Conservation (phyloP, 2,797 vertebrate genomes). For the Enteromius trimaculatus region DNA sequence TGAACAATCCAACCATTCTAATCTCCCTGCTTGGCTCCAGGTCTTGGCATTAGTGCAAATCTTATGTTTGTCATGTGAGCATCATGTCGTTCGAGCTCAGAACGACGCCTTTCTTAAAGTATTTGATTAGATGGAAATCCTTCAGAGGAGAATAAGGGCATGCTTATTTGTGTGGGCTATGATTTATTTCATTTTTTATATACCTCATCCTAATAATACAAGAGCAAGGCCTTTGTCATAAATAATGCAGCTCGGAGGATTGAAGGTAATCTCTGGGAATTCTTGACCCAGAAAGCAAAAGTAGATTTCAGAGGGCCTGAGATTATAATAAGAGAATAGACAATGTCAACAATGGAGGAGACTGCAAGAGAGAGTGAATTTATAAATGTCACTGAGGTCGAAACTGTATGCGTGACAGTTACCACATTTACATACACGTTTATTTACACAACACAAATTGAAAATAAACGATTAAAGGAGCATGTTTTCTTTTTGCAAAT, state of each 20-base stretch:
- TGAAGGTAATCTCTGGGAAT: constrained; percentile 47
- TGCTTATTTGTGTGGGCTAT: constrained; percentile 10
- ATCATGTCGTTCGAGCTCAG: not conserved
- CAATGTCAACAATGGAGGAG: not conserved
- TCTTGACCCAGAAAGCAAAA: constrained; percentile 53
- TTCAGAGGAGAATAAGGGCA: constrained; percentile 11
- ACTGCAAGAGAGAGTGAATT: not conserved
- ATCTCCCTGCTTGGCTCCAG: constrained; percentile 40
- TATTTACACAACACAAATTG: not conserved
- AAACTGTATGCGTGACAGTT: not conserved
- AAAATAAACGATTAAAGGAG: not conserved
- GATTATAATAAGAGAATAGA: constrained; percentile 37
- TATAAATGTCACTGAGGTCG: not conserved
- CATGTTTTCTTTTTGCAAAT: not conserved
- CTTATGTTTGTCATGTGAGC: constrained; percentile 46
- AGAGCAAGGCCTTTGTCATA: constrained; percentile 15
- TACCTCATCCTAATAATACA: constrained; percentile 25
- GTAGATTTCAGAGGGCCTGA: constrained; percentile 21
- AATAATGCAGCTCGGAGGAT: constrained; percentile 44
- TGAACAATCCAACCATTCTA: constrained; percentile 56
- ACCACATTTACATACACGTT: not conserved
- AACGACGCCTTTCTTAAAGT: constrained; percentile 1
- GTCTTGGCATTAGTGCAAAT: constrained; percentile 28
- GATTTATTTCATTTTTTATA: constrained; percentile 26
- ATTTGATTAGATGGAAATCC: constrained; percentile 46